phyloP scores from a whole-genome alignment of 2,888 invertebrate species.

The Xestobium rufovillosum region DNA sequence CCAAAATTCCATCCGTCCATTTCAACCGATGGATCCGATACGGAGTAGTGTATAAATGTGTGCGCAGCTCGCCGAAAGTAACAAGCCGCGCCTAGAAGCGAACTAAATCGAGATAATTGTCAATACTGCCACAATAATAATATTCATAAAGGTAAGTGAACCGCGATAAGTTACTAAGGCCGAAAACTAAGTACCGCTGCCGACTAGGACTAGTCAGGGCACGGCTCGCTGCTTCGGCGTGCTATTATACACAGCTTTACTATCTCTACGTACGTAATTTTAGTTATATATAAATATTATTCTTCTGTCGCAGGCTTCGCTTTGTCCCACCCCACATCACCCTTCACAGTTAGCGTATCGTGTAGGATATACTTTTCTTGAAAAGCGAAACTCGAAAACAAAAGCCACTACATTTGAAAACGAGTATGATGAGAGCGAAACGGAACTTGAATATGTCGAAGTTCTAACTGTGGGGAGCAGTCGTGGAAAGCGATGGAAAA shows the following conservation, averaged over 20 bases:
- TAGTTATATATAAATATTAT: slow-evolving; percentile 29
- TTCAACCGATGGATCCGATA: slow-evolving; percentile 39
- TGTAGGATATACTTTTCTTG: no score
- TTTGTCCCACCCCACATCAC: no score
- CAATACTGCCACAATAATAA: slow-evolving; percentile 13
- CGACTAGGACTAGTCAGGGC: slow-evolving; percentile 23
- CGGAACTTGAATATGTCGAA: no score
- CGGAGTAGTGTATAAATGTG: slow-evolving; percentile 44
- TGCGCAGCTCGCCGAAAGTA: slow-evolving; percentile 37
- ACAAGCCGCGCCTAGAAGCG: slow-evolving; percentile 21
- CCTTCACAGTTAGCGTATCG: no score
- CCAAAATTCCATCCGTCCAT: slow-evolving; percentile 17
- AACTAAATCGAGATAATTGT: slow-evolving; percentile 14
- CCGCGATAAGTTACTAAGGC: slow-evolving; percentile 26
- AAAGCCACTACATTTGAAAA: no score
- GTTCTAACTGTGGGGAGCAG: no score
- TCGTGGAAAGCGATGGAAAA: no score
- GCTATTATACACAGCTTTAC: slow-evolving; percentile 43
- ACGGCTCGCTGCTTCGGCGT: slow-evolving; percentile 28
- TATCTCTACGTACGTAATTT: slow-evolving; percentile 37
- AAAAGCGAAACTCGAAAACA: no score
- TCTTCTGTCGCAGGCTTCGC: no score
- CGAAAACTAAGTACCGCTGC: slow-evolving; percentile 27
- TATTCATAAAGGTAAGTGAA: slow-evolving; percentile 16
- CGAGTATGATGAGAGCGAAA: no score